Evolutionary conservation across 1,140 invertebrate genomes (phyloP).

Genomic region (Anadara kagoshimensis): DNA sequence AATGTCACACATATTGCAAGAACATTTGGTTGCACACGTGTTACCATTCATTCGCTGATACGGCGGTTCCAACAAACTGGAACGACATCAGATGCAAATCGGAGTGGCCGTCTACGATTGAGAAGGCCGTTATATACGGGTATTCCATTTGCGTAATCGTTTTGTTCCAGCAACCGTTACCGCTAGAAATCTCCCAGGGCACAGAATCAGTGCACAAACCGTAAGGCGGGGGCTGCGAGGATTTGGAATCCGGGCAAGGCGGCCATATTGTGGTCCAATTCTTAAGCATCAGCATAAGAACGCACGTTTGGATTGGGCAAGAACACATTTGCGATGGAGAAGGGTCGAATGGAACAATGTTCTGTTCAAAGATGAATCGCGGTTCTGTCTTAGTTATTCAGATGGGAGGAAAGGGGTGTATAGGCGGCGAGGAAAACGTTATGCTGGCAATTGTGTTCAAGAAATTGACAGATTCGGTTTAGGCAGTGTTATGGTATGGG

Average conservation of each 20-base stretch:
- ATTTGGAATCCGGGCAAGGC: not conserved
- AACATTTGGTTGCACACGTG: too few relatives aligned
- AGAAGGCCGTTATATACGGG: constrained; percentile 1
- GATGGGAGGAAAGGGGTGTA: constrained; percentile 19
- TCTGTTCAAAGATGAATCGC: not conserved
- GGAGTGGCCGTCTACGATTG: constrained; percentile 8
- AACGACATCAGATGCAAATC: not conserved
- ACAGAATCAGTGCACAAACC: not conserved
- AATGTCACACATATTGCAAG: too few relatives aligned
- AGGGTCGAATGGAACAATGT: constrained; percentile 2
- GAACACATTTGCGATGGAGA: not conserved
- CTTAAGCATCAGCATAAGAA: not conserved
- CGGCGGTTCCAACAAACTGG: not conserved
- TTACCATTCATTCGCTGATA: too few relatives aligned
- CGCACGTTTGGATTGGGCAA: not conserved
- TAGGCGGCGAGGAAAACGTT: constrained; percentile 23
- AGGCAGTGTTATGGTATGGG: constrained; percentile 27
- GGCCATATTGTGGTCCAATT: constrained; percentile 7
- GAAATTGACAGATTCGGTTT: constrained; percentile 5
- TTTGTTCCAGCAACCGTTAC: constrained; percentile 4
- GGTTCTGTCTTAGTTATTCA: constrained; percentile 6
- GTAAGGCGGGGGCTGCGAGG: not conserved
- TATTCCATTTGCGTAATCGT: not conserved
- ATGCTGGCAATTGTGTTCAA: not conserved
- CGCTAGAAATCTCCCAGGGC: not conserved